These are phyloP conservation scores for Plagiodera versicolora DNA, from an alignment of 2,888 invertebrate genomes.

Conservation along the genomic window DNA sequence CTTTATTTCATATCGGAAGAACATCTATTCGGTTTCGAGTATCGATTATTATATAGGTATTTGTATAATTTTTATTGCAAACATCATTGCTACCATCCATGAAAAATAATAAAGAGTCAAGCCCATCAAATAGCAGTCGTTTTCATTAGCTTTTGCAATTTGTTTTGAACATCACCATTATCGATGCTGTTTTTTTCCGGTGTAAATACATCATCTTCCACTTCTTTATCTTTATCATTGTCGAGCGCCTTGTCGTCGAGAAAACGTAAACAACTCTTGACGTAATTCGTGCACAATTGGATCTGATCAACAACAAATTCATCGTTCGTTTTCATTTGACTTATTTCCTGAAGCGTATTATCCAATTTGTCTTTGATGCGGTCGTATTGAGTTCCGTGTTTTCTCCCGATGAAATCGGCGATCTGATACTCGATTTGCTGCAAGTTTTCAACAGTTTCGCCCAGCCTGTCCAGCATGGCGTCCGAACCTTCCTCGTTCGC, in stretches of 20 bases:
- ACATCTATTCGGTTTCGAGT: no score
- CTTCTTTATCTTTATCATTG: slow-evolving; percentile 15
- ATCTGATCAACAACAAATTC: slow-evolving; percentile 34
- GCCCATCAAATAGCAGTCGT: slow-evolving; percentile 28
- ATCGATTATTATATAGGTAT: no score
- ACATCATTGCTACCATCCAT: no score
- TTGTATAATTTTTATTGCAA: no score
- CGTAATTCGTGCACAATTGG: slow-evolving; percentile 33
- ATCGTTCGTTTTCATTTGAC: slow-evolving; percentile 26
- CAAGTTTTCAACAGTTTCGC: slow-evolving; percentile 28
- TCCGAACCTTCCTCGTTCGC: not conserved
- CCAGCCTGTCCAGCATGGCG: slow-evolving; percentile 22
- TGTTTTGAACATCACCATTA: slow-evolving; percentile 20
- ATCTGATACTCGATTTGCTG: slow-evolving; percentile 35
- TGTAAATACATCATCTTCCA: slow-evolving; percentile 32
- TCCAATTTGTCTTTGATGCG: slow-evolving; percentile 31
- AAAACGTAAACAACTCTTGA: slow-evolving; percentile 36
- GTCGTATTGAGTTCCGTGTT: slow-evolving; percentile 36
- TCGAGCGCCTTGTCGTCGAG: slow-evolving; percentile 37
- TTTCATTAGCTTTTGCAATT: slow-evolving; percentile 27
- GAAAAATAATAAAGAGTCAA: no score
- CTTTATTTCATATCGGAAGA: no score
- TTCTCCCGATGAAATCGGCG: slow-evolving; percentile 31
- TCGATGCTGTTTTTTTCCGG: slow-evolving; percentile 19
- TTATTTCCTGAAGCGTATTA: slow-evolving; percentile 25